Percentiles rank a stretch among this genome's conserved stretches.
Evolutionary conservation across 2,113 vertebrate genomes (phyloP).

Genomic region (Myocastor coypus): DNA sequence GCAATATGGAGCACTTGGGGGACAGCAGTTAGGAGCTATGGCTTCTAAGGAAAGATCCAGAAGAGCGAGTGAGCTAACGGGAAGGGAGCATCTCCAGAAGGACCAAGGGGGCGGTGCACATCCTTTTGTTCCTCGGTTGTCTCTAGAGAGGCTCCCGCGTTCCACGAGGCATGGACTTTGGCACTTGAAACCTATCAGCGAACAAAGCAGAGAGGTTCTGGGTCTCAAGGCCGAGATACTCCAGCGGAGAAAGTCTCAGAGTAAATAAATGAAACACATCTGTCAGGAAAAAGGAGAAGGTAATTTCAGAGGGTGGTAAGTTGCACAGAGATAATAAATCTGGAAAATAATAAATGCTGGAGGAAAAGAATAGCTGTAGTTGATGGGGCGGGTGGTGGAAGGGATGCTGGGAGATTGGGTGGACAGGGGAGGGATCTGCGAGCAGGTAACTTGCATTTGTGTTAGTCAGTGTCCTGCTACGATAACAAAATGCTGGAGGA

Average conservation of each 20-base stretch:
- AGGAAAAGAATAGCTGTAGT: neutral
- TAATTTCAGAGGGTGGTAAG: neutral
- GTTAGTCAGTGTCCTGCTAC: neutral
- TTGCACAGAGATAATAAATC: neutral
- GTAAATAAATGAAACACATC: neutral
- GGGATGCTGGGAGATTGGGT: neutral
- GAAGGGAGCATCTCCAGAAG: constrained; percentile 37
- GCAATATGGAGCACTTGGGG: neutral
- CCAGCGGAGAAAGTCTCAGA: neutral
- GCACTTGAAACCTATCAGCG: neutral
- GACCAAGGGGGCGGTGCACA: neutral
- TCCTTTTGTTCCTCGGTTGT: neutral
- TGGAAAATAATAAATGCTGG: neutral
- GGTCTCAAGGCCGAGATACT: neutral
- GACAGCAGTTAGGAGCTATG: neutral
- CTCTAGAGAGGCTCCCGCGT: neutral
- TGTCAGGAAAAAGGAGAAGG: neutral
- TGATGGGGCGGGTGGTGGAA: neutral
- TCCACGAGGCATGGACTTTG: neutral
- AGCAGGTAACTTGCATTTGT: neutral
- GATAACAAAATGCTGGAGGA: neutral
- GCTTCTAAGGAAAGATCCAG: neutral
- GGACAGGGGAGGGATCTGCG: neutral
- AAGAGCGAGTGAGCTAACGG: neutral
- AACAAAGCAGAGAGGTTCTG: neutral